Base-by-base conservation (phyloP, 2,113 vertebrate species). In the Bostrychus sinensis region DNA sequence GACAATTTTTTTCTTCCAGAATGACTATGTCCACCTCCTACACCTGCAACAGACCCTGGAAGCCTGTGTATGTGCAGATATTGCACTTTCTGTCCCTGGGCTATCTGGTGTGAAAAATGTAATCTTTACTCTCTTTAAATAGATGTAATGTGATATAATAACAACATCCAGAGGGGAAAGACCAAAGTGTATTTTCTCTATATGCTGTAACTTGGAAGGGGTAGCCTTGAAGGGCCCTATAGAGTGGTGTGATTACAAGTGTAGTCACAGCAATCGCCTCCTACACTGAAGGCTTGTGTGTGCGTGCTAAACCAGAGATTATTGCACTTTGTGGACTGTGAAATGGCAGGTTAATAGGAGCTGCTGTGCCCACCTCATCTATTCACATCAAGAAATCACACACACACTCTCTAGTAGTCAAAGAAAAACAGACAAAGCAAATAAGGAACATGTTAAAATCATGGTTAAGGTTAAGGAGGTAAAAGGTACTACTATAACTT, bases 261-360 rank as follows among this genome's bases (percentile, higher is more conserved):
- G 68, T 46, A 71, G 75, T 83, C 64, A 78, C 67, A 69, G 69
- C 56, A 73, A 69, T 79, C 62, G 56, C 69, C 43, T 77, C 79
- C 77, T 42, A 66, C 67, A 54, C 46, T 39, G 3, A 17, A 51
- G 68, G 62, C 70, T 59, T 23, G 37, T 64, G 42, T 46, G 38
- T 69, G 34, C 50, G n/a, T n/a, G 53, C 30, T 45, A 51, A 25
- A 56, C 37, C 28, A 30, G 37, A 60, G 23, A 68, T 84, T 79
- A 81, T 77, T 84, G 56, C 63, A 70, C 73, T 78, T 84, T 83
- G 75, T 81, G 72, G 80, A 76, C 67, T 80, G 83, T 84, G 81
- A 87, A 83, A 84, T 70, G 66, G 64, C 51, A 81, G 73, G 74
- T 84, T 84, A 80, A 83, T 75, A 42, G 55, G 41, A 73, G 30